Base-by-base conservation (phyloP, 53 echinoderm and acorn worm species). In the Echinometra lucunter region DNA sequence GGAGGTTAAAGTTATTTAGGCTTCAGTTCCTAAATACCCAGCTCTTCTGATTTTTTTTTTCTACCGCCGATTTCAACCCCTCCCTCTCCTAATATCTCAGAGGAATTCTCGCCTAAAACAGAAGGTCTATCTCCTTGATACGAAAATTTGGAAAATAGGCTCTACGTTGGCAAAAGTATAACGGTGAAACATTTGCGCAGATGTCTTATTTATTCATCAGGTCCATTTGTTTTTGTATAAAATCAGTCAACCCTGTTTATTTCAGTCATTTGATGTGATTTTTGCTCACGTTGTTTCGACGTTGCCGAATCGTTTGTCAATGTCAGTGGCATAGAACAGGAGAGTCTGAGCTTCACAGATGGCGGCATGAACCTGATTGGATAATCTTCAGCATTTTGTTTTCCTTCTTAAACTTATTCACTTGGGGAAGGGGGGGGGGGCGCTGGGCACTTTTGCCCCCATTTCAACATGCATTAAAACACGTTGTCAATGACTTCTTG, bases 1-100 rank as follows among this genome's bases (percentile, higher is more conserved):
- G 28, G 57, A 92, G 92, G 92, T 92, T 92, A 92, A 92, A 92
- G 92, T 92, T 92, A 92, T 92, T 92, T 92, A 37, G 74, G 89
- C 89, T 75, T 66, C 80, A 92, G 56, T 75, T 78, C 92, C 78
- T 74, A 13, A 37, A 92, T 45, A 44, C 67, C 91, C 6, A 58
- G 37, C 44, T n/a, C n/a, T 44, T 67, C 6, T 69, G 10, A 25
- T 72, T 72, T 35, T 91, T 53, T 23, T 44, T 44, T 67, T 58
- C 69, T 2, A n/a, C 38, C 34, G 57, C 15, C 35, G 57, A 56
- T 4, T 37, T 5, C 35, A 89, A 15, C 38, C 66, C 35, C 72
- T 3, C 44, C 42, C 80, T 42, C n/a, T 19, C 42, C 49, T 42
- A 37, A n/a, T n/a, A n/a, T n/a, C 80, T 42, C 17, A 40, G 44